These are phyloP conservation scores for Thermophis baileyi DNA, from an alignment of 2,113 vertebrate genomes.

Conservation along the genomic window DNA sequence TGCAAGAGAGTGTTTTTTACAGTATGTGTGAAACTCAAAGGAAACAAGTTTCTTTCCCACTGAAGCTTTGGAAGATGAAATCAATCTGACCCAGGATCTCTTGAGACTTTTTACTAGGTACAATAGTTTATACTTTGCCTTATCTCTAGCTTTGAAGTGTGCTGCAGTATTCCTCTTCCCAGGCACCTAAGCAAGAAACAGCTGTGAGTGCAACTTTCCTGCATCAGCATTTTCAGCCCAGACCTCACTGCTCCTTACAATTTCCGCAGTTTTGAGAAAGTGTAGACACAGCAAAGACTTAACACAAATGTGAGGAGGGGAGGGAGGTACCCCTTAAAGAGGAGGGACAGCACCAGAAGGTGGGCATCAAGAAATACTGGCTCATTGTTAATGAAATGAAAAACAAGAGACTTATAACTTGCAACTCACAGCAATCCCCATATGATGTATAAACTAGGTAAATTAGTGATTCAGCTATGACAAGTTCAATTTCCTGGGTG, in stretches of 20 bases:
- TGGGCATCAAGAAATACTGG: not conserved
- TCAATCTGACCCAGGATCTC: not conserved
- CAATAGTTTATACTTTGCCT: not conserved
- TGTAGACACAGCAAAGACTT: conserved; percentile 13
- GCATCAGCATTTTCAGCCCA: not conserved
- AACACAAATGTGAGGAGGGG: not conserved
- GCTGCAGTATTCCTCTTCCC: not conserved
- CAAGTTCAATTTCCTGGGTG: not conserved
- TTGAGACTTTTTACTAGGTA: fast-evolving
- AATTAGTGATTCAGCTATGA: not conserved
- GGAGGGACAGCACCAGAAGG: not conserved
- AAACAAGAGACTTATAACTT: not conserved
- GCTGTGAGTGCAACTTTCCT: not conserved
- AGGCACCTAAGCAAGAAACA: not conserved
- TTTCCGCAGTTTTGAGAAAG: not conserved
- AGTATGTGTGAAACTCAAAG: not conserved
- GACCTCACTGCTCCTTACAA: not conserved
- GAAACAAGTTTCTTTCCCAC: not conserved
- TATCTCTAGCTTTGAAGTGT: not conserved
- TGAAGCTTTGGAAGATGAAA: not conserved
- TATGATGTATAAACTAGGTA: not conserved
- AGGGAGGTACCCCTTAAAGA: conserved; percentile 1
- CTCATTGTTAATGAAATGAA: not conserved
- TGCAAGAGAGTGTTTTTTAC: not conserved
- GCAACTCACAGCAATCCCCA: not conserved